Evolutionary conservation across 2,797 vertebrate species (phyloP), one percentile per base, ranked within the genome.

Genomic region (Todus mexicanus): DNA sequence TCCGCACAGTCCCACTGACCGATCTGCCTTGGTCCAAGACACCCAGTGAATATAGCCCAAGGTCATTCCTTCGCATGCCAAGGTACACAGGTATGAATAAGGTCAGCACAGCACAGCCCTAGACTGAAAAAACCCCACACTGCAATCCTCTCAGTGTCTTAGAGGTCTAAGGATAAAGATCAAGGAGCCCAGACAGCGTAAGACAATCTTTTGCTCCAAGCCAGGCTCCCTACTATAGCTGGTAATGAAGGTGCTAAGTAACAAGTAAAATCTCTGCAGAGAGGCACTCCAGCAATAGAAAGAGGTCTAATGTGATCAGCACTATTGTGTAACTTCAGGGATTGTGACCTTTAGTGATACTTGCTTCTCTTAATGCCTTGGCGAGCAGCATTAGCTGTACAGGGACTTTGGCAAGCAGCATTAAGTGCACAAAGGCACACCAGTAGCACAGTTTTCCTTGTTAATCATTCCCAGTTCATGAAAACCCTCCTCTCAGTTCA

Each of bases 141-240:
- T 78, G 53, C 73, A 93, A 95, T 96, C 95, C 94, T 95, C 90
- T 96, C 93, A 92, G 88, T 13, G 57, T 80, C 90, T 95, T 90
- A 96, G 33, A 57, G 83, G 89, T 75, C 93, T 16, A 54, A 72
- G 86, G 89, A 95, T 95, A 95, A 97, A 91, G 93, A 94, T 91
- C 72, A 92, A 76, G 66, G 61, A 65, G 80, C 60, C 78, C 77
- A 94, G 89, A 92, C 76, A 60, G 42, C 20, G 37, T 9, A 53
- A 89, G 48, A 31, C 68, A 91, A 72, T n/a, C 75, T 91, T 86
- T 16, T 84, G 51, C 65, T 87, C 61, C 17, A 23, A 47, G 73
- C 43, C 59, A 35, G 38, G 40, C 74, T 86, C 48, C 45, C 43
- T 47, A 51, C 10, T 0, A 7, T 4, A 38, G 54, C 76, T 91